Base-by-base conservation (phyloP, 1,140 invertebrate genomes). In the Fopius arisanus region DNA sequence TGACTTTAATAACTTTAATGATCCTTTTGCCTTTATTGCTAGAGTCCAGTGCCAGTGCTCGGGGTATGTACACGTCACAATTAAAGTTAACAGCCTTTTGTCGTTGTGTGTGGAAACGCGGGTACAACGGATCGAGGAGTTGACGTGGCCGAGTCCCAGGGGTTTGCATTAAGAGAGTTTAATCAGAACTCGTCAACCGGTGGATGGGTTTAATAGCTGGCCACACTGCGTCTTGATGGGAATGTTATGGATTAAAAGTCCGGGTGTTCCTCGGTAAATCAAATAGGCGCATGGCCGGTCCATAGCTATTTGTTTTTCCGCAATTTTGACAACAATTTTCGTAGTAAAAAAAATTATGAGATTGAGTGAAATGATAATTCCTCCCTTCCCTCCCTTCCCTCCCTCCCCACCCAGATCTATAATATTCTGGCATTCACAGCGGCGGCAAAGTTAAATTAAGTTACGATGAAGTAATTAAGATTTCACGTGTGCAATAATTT, bases 1-100 rank as follows among this genome's bases (percentile, higher is more conserved):
- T 48, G 72, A 76, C 72, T 76, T 76, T 76, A 76, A 76, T 76
- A 76, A 76, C 75, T 73, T 71, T 71, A 76, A 76, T 59, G 62
- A 73, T 70, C 75, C 75, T 43, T 63, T 73, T 63, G 62, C 26
- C 31, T 67, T 67, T 71, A 76, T 73, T 76, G 70, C 54, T 43
- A 54, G 65, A 23, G 66, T 67, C 63, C 63, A 66, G 40, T 59
- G 23, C 63, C 63, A 66, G 40, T 59, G 23, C 54, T 26, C 26
- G 7, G 23, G 19, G 19, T 59, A 59, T 59, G 54, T 59, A 26
- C 23, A 59, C 19, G 23, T 59, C 67, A 76, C 75, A 76, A 76
- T 76, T 76, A 76, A 76, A 76, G 67, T 76, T 76, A 73, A 76
- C 75, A 76, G 70, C 75, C 67, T 37, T 41, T 16, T 59, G 67